Conservation (phyloP, 1,140 invertebrate species). For the Hypsibius dujardini region DNA sequence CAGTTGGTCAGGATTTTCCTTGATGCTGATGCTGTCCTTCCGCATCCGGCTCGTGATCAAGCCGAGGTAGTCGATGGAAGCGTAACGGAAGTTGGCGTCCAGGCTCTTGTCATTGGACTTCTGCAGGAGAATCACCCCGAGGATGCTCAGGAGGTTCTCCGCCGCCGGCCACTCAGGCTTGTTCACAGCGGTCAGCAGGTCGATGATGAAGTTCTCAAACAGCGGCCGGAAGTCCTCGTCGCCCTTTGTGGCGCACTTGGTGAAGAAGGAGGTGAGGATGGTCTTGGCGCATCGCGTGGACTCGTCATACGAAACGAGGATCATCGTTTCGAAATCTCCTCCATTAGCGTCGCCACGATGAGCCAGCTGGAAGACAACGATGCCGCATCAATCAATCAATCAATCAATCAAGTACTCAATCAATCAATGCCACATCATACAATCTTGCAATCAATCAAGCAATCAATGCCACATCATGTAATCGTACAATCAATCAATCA, state of each 20-base stretch:
- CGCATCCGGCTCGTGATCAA: slow-evolving; percentile 82
- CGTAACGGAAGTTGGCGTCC: slow-evolving; percentile 81
- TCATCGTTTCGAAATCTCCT: slow-evolving; percentile 21
- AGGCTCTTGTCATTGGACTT: slow-evolving; percentile 92
- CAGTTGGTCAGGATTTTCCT: slow-evolving; percentile 7
- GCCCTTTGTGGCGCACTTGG: slow-evolving; percentile 68
- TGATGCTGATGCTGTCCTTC: slow-evolving; percentile 58
- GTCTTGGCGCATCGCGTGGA: slow-evolving; percentile 22
- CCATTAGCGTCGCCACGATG: slow-evolving; percentile 22
- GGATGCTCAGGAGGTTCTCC: slow-evolving; percentile 72
- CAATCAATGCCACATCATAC: too few species aligned
- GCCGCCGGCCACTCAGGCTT: slow-evolving; percentile 98
- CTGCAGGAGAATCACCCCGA: slow-evolving; percentile 75
- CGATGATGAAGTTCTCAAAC: slow-evolving; percentile 97
- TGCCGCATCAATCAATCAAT: too few species aligned
- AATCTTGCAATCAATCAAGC: too few species aligned
- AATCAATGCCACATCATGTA: too few species aligned
- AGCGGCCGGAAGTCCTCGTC: slow-evolving; percentile 93
- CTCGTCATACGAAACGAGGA: slow-evolving; percentile 16
- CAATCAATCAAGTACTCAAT: too few species aligned
- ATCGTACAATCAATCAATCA: too few species aligned
- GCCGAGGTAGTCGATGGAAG: slow-evolving; percentile 90
- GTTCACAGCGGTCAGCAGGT: slow-evolving; percentile 86
- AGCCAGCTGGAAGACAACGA: slow-evolving; percentile 21
- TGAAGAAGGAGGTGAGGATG: slow-evolving; percentile 22